A percentile compares a stretch with the other conserved stretches of the same genome.
phyloP scores from a whole-genome alignment of 2,113 vertebrate genomes.

The Alosa alosa region DNA sequence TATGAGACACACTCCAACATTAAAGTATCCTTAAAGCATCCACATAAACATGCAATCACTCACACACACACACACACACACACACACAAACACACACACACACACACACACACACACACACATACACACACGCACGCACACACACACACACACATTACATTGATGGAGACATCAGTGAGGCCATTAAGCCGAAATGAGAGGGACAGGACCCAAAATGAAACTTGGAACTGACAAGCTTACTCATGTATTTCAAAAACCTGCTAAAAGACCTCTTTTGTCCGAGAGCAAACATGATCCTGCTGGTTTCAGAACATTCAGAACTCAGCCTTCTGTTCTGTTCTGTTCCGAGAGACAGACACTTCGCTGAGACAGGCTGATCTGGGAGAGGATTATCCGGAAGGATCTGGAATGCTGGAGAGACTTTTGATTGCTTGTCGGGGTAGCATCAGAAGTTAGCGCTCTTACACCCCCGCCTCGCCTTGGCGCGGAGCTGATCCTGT shows the following conservation, averaged over 20 bases:
- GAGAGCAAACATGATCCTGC: not conserved
- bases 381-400: not conserved
- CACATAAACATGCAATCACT: not conserved
- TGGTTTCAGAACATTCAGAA: not conserved
- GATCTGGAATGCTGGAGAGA: not conserved
- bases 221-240: not conserved
- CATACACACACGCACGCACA: not conserved
- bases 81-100: not conserved
- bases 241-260: not conserved
- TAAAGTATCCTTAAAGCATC: not conserved
- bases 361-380: not conserved
- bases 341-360: not conserved
- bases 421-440: not conserved
- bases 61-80: conserved; percentile 15
- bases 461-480: not conserved
- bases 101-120: not conserved
- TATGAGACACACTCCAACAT: too few species aligned
- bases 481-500: not conserved
- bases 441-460: not conserved
- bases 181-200: not conserved
- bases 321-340: not conserved
- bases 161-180: not conserved
- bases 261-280: not conserved
- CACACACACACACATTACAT: not conserved
- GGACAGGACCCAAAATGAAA: not conserved